Evolutionary conservation across 2,888 invertebrate species (phyloP), one percentile per base, ranked within the genome.

Genomic region (Branchellion lobata): DNA sequence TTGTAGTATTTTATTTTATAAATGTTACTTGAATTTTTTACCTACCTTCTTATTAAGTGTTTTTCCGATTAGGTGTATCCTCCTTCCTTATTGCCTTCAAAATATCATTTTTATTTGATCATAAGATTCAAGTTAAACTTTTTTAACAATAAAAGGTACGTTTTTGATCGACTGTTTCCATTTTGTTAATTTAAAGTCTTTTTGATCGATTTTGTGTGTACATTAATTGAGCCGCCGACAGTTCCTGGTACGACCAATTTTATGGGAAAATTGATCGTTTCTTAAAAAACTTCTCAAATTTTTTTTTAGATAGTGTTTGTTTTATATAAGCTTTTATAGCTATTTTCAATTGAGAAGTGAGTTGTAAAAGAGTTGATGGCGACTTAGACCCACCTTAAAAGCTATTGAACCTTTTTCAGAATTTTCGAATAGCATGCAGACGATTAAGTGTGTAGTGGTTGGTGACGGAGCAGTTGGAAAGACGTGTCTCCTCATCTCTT

Each of bases 391-490:
- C n/a, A n/a, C n/a, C n/a, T n/a, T n/a, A n/a, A n/a, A n/a, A n/a
- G n/a, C n/a, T n/a, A n/a, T n/a, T n/a, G n/a, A n/a, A n/a, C n/a
- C n/a, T n/a, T n/a, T n/a, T 57, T 8, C 61, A 57, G 61, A 57
- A 57, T 57, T 72, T 72, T 24, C 21, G 40, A 34, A n/a, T 47
- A 75, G n/a, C 65, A 83, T 83, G 83, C 83, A 96, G 90, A 96
- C 90, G 81, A 90, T 90, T 83, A 90, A 90, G 85, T 90, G 90
- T 85, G 90, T 90, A 33, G 90, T 90, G 18, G 90, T 90, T 24
- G 90, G 90, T 11, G 90, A 90, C 85, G 90, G 90, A 79, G 90
- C 90, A 11, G 90, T 90, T 21, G 90, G 90, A 53, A 90, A 90
- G 85, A 90, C 90, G 1, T 90, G 90, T 83, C 90, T 90, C 89